These are phyloP conservation scores for Ceyx melanurus DNA, from an alignment of 2,113 vertebrate genomes.

Conservation along the genomic window DNA sequence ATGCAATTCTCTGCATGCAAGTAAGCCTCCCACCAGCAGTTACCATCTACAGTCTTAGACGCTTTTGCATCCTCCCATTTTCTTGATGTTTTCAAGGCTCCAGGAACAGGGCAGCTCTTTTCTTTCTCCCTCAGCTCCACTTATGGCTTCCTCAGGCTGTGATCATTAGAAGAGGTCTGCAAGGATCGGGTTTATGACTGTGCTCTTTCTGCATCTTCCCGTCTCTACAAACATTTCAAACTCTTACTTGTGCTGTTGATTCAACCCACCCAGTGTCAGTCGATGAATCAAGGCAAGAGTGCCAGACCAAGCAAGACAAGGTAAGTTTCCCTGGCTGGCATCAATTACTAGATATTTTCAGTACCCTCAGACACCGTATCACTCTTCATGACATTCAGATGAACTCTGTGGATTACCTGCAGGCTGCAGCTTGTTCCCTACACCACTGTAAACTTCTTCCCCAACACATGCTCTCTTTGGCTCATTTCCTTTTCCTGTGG, in stretches of 20 bases:
- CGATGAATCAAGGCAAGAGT: neutral
- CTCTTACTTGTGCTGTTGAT: neutral
- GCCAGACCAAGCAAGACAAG: neutral
- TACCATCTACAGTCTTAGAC: neutral
- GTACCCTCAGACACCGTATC: neutral
- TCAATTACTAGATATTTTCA: neutral
- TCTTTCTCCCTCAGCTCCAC: neutral
- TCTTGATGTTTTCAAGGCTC: neutral
- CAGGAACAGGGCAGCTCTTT: neutral
- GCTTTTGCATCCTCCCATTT: neutral
- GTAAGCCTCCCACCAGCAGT: neutral
- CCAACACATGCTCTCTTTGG: neutral
- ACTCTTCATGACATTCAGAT: neutral
- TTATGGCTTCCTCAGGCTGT: neutral
- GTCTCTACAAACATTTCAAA: neutral
- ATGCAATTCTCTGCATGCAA: neutral
- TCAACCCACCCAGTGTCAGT: neutral
- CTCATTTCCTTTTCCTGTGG: neutral
- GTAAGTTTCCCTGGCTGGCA: neutral
- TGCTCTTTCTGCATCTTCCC: neutral
- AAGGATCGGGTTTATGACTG: neutral
- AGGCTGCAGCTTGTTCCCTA: neutral
- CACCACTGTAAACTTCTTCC: neutral
- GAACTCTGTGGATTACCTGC: neutral
- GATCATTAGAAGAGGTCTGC: neutral